These are phyloP conservation scores for Numida meleagris DNA, from an alignment of 2,113 vertebrate genomes.

Conservation along the genomic window DNA sequence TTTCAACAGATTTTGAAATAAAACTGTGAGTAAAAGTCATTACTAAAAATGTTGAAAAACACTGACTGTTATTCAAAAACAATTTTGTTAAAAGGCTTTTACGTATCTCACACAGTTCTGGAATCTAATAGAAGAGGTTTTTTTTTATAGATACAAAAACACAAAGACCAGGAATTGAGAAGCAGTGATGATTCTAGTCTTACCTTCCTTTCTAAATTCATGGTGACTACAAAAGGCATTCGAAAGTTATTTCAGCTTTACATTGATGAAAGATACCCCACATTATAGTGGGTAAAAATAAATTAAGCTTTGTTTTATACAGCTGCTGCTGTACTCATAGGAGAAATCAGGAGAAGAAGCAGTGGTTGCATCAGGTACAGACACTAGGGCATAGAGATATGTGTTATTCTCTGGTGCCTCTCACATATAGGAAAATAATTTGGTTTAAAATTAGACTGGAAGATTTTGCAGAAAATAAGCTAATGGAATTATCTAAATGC, in stretches of 20 bases:
- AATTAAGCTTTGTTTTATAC: not conserved
- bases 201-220: not conserved
- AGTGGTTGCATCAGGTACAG: not conserved
- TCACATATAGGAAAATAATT: not conserved
- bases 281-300: not conserved
- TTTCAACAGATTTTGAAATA: conserved; percentile 41
- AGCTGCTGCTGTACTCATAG: not conserved
- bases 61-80: conserved; percentile 49
- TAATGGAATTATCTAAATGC: not conserved
- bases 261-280: not conserved
- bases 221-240: not conserved
- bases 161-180: not conserved
- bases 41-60: conserved; percentile 63
- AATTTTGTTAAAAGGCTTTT: conserved; percentile 65
- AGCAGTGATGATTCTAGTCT: not conserved
- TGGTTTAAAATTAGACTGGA: not conserved
- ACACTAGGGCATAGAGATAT: not conserved
- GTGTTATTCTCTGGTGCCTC: not conserved
- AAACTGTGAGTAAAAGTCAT: conserved; percentile 54
- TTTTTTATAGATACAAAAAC: conserved; percentile 63
- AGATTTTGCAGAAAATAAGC: not conserved
- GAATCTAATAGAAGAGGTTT: conserved; percentile 36
- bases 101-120: conserved; percentile 45
- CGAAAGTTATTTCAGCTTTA: not conserved
- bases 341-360: not conserved